Evolutionary conservation across 2,113 vertebrate genomes (phyloP).

Genomic region (Lipophrys pholis): DNA sequence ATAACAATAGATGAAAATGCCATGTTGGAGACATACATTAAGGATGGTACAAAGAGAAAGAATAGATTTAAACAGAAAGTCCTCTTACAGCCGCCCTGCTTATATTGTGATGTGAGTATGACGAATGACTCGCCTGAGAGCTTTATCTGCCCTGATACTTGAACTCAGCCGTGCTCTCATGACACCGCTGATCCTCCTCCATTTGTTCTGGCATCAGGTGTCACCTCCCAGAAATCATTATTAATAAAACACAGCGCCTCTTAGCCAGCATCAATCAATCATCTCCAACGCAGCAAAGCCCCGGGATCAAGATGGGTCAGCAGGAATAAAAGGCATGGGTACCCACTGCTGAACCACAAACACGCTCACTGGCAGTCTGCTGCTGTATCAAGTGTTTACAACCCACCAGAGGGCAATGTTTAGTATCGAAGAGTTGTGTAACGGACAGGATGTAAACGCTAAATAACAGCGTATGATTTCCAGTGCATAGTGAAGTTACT

Average conservation of each 20-base stretch:
- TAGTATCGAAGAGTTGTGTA: slow-evolving; percentile 12
- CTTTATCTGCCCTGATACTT: slow-evolving; percentile 53
- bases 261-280: slow-evolving; percentile 56
- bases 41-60: slow-evolving; percentile 3
- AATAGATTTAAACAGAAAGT: slow-evolving; percentile 20
- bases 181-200: slow-evolving; percentile 56
- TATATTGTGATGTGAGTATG: slow-evolving; percentile 64
- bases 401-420: slow-evolving; percentile 47
- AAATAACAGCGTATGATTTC: slow-evolving; percentile 6
- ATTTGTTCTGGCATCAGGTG: slow-evolving; percentile 69
- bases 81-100: slow-evolving; percentile 17
- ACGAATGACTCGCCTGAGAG: slow-evolving; percentile 49
- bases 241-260: slow-evolving; percentile 59
- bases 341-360: slow-evolving; percentile 41
- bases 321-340: slow-evolving; percentile 15
- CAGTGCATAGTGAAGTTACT: slow-evolving; percentile 72
- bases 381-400: not conserved
- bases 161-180: slow-evolving; percentile 44
- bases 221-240: slow-evolving; percentile 62
- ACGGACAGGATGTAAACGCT: slow-evolving; percentile 11
- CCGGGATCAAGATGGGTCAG: slow-evolving; percentile 45
- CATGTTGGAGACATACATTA: no score
- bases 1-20: no score
- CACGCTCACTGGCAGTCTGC: not conserved
- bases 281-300: slow-evolving; percentile 45